phyloP scores from a whole-genome alignment of 2,888 invertebrate species.

The Cheilosia variabilis region DNA sequence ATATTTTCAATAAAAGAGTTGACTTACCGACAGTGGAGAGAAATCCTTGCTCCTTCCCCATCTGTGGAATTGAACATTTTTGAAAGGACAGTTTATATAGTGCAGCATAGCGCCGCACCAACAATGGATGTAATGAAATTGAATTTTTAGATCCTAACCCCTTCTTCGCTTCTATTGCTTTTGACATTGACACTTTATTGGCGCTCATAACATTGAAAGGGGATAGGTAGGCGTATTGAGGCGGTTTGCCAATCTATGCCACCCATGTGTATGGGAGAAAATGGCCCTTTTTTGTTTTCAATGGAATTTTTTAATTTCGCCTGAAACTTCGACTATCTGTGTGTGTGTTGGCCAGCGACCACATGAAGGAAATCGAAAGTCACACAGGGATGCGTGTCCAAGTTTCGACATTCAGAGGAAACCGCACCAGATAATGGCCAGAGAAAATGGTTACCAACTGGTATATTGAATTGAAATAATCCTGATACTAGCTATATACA shows the following conservation, averaged over 20 bases:
- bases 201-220: conserved; percentile 22
- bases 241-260: conserved; percentile 8
- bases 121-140: conserved; percentile 47
- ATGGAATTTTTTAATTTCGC: conserved; percentile 48
- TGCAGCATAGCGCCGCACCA: background rate
- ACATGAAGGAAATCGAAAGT: conserved; percentile 22
- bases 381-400: background rate
- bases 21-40: conserved; percentile 18
- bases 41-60: background rate
- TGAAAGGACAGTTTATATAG: conserved; percentile 16
- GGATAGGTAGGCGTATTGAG: conserved; percentile 2
- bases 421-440: conserved; percentile 31
- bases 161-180: conserved; percentile 10
- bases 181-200: conserved; percentile 51
- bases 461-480: conserved; percentile 17
- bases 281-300: conserved; percentile 2
- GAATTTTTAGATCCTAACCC: conserved; percentile 34
- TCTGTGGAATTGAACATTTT: conserved; percentile 4
- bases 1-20: conserved; percentile 52
- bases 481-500: background rate
- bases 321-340: background rate
- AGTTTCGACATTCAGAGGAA: background rate
- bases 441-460: conserved; percentile 3
- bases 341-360: conserved; percentile 1
- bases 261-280: background rate